Conservation (phyloP, 2,888 invertebrate genomes). For the Megaustenia siamemsis region DNA sequence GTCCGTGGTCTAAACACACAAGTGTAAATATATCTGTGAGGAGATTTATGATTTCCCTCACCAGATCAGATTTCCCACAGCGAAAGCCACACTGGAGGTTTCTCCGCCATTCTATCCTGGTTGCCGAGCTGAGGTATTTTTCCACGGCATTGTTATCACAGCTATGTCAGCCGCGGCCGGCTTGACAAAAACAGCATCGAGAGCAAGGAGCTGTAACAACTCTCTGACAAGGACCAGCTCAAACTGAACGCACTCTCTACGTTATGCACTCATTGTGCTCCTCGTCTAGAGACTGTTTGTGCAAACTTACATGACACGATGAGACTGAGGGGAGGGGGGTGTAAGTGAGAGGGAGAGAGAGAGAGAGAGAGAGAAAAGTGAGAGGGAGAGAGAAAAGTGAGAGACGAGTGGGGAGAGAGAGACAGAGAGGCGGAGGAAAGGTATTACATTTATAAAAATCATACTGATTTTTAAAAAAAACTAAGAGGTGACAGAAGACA, state of each 20-base stretch:
- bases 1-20: not conserved
- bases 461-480: too few relatives aligned
- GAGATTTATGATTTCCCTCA: conserved; percentile 10
- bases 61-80: not conserved
- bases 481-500: too few relatives aligned
- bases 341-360: not conserved
- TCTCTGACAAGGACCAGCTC: not conserved
- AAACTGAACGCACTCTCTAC: not conserved
- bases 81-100: not conserved
- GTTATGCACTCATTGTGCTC: not conserved
- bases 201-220: not conserved
- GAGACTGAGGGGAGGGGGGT: too few relatives aligned
- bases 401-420: too few relatives aligned
- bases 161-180: not conserved
- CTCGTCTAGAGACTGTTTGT: too few relatives aligned
- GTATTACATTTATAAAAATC: too few relatives aligned
- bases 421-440: too few relatives aligned
- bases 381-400: too few relatives aligned
- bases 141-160: not conserved
- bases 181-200: not conserved
- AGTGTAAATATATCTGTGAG: not conserved
- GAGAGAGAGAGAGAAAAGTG: too few relatives aligned
- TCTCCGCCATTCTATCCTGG: not conserved
- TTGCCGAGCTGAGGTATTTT: not conserved
- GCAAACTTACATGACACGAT: too few relatives aligned